phyloP scores from a whole-genome alignment of 2,888 invertebrate genomes.

The Dicyrtoma fusca region DNA sequence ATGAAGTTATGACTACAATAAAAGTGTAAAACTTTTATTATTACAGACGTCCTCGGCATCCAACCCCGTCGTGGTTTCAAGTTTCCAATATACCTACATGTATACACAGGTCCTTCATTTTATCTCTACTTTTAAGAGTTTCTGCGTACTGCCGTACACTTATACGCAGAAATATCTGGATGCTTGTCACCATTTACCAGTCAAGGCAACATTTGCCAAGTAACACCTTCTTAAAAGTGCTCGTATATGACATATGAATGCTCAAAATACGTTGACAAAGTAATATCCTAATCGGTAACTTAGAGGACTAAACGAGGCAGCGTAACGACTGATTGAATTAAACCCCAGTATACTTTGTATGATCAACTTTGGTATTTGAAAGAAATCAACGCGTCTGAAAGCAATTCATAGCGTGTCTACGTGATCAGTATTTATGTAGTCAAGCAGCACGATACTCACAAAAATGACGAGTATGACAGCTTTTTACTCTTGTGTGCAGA shows the following conservation, averaged over 20 bases:
- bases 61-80: slow-evolving; percentile 23
- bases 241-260: neutral
- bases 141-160: no score
- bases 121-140: slow-evolving; percentile 6
- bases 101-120: slow-evolving; percentile 26
- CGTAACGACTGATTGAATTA: slow-evolving; percentile 20
- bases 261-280: slow-evolving; percentile 4
- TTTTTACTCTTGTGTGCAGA: no score
- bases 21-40: neutral
- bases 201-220: slow-evolving; percentile 18
- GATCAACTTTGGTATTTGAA: slow-evolving; percentile 1
- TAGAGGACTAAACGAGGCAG: slow-evolving; percentile 12
- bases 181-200: slow-evolving; percentile 25
- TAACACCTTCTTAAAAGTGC: neutral
- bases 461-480: no score
- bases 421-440: slow-evolving; percentile 7
- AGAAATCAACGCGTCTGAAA: slow-evolving; percentile 11
- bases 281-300: slow-evolving; percentile 19
- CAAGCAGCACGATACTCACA: no score
- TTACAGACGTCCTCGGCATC: slow-evolving; percentile 14
- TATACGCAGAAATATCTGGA: neutral
- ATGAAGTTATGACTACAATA: no score
- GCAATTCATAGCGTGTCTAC: neutral
- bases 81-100: neutral
- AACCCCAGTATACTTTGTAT: slow-evolving; percentile 18